Evolutionary conservation across 2,797 vertebrate species (phyloP).

Genomic region (Apogon talboti): DNA sequence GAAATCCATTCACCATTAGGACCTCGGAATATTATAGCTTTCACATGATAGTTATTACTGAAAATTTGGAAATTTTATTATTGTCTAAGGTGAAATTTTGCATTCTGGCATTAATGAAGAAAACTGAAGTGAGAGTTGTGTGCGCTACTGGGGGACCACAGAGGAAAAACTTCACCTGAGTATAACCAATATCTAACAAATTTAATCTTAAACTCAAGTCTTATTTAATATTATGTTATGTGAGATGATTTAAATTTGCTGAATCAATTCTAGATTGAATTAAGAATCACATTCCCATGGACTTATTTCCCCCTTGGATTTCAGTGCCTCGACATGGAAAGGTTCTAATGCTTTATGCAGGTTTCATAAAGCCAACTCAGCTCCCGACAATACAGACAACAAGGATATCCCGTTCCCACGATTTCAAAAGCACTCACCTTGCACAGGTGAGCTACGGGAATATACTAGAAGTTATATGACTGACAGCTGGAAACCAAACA

Average conservation of each 20-base stretch:
- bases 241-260: neutral
- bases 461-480: constrained; percentile 78
- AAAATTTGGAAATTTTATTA: no score
- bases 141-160: no score
- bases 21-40: neutral
- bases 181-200: neutral
- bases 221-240: neutral
- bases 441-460: constrained; percentile 80
- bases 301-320: neutral
- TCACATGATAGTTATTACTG: constrained; percentile 1
- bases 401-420: constrained; percentile 67
- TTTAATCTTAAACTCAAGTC: neutral
- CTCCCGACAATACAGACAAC: constrained; percentile 44
- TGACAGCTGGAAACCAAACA: constrained; percentile 86
- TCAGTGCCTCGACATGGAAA: constrained; percentile 13
- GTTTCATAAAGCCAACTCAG: constrained; percentile 21
- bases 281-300: neutral
- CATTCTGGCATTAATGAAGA: no score
- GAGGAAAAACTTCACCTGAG: neutral
- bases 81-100: no score
- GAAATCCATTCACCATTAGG: neutral
- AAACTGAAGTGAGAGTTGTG: no score
- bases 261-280: neutral
- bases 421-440: constrained; percentile 75
- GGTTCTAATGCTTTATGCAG: constrained; percentile 8